These are phyloP conservation scores for Lithobates sylvaticus DNA, from an alignment of 2,797 vertebrate genomes.

Conservation along the genomic window DNA sequence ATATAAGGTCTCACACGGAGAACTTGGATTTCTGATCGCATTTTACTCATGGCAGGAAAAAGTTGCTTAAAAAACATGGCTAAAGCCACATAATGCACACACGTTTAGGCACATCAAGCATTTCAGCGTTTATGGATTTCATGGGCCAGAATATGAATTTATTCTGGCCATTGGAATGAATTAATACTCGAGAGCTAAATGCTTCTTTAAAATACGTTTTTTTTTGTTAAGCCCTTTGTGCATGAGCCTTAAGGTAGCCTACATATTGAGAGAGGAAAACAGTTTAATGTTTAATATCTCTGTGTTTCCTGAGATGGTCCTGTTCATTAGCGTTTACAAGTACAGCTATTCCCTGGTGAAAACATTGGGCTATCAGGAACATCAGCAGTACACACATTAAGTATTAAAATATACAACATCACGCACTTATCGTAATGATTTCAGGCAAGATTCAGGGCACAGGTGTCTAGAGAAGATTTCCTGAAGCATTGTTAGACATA, in stretches of 20 bases:
- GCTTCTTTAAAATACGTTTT: too few relatives aligned
- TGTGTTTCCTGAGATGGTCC: neutral
- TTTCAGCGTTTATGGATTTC: too few relatives aligned
- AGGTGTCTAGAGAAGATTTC: neutral
- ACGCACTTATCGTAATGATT: neutral
- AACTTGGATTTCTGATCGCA: too few relatives aligned
- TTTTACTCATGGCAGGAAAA: too few relatives aligned
- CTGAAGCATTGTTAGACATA: neutral
- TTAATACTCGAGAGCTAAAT: too few relatives aligned
- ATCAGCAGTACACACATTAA: neutral
- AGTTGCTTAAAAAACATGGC: too few relatives aligned
- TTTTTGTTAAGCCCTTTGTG: too few relatives aligned
- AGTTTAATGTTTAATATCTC: neutral
- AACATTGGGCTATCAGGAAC: neutral
- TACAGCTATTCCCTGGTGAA: neutral
- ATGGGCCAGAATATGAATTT: too few relatives aligned
- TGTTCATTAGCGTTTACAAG: constrained; percentile 19
- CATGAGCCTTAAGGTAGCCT: too few relatives aligned
- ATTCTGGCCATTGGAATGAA: too few relatives aligned
- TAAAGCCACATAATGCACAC: too few relatives aligned
- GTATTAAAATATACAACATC: neutral
- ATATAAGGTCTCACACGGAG: neutral
- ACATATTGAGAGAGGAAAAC: neutral
- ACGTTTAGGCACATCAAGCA: too few relatives aligned
- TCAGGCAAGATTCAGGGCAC: neutral